Base-by-base conservation (phyloP, 2,113 vertebrate species). In the Machaerirhynchus nigripectus region DNA sequence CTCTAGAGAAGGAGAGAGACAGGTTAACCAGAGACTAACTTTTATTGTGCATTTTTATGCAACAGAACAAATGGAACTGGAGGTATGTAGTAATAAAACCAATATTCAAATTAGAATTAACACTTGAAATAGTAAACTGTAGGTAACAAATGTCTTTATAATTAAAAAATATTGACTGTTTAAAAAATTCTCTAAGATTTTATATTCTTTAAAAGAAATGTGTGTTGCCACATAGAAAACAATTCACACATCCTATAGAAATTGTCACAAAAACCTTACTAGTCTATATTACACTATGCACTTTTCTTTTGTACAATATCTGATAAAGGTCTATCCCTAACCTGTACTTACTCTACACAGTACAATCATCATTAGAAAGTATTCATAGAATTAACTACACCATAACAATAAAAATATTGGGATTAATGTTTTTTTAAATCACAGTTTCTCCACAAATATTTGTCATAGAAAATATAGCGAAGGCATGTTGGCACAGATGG, bases 131-230 rank as follows among this genome's bases (percentile, higher is more conserved):
- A 98, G 97, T 60, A 97, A 97, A 96, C 96, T 97, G 97, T 97
- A 97, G 95, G 98, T 98, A 98, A 98, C 98, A 98, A 98, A 98
- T 97, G 98, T 96, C 95, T 97, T 98, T 93, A 97, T 97, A 98
- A 98, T 98, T 98, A 98, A 98, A 97, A 98, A 98, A 98, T 98
- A 98, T 97, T 90, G 92, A 97, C 97, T 97, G 97, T 95, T 98
- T 98, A 97, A 98, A 98, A 98, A 98, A 96, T 91, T 95, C 79
- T 97, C 92, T 97, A 97, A 97, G 96, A 93, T 97, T 79, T 98
- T 93, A 96, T 96, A 96, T 86, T 98, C 91, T 95, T 97, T 95
- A 97, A 98, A 98, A 98, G 97, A 98, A 98, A 98, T 94, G 94
- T 96, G 96, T 96, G 94, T 69, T 97, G 97, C 95, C 97, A 98